Base-by-base conservation (phyloP, 2,113 vertebrate genomes). In the Tenebrosternarchus preto region DNA sequence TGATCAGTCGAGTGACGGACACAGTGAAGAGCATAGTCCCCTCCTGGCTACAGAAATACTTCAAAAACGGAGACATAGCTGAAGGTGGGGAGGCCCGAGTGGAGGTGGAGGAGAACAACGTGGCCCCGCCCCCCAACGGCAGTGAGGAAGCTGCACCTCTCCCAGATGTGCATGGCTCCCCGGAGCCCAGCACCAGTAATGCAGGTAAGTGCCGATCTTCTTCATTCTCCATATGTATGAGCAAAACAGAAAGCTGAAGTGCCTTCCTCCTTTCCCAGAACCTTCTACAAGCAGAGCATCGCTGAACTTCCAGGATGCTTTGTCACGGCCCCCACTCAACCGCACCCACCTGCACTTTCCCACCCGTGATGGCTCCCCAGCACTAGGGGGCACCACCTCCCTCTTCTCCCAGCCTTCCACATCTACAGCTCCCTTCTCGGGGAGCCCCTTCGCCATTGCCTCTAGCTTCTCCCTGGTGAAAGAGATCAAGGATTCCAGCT, bases 401-500 rank as follows among this genome's bases (percentile, higher is more conserved):
- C 87, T 91, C 56, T 93, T 94, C 90, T 95, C 82, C 64, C 96
- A 96, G 85, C 96, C 96, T 24, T 97, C 97, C 77, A 98, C 96
- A 7, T 99, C 97, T 27, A 92, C 95, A 0, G 86, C 95, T 0
- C 89, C 81, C 17, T 93, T 94, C 72, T 91, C 93, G 39, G 89
- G 93, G 0, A 91, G 93, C 57, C 92, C 95, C 80, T 94, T 97
- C 89, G 95, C 79, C 83, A 95, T 11, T 0, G 88, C 72, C 86
- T 94, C 95, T 59, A 92, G 91, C 74, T 93, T 95, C 85, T 95
- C 95, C 56, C 92, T 98, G 43, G 95, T 98, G 33, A 99, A 98
- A 88, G 98, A 99, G 94, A 97, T 98, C 84, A 98, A 98, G 92
- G 97, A 99, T 89, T 96, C 96, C 93, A 94, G 95, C 90, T 99